Conservation (phyloP, 2,888 invertebrate genomes). For the Augochlorella aurata region DNA sequence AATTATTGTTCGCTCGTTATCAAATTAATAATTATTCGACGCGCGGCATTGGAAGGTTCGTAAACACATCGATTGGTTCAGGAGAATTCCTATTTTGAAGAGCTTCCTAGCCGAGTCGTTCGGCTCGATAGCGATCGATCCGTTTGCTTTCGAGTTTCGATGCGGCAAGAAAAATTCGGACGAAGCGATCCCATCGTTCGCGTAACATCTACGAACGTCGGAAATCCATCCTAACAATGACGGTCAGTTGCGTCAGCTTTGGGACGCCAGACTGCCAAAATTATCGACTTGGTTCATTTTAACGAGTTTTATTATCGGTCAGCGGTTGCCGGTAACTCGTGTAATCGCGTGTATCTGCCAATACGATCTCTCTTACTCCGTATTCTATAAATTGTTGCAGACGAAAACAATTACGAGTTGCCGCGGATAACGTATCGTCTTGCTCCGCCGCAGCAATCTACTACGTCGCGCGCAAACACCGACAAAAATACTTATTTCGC, state of each 20-base stretch:
- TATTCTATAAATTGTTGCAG: neutral
- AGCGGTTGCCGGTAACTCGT: slow-evolving; percentile 27
- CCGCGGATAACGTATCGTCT: neutral
- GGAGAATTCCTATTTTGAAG: neutral
- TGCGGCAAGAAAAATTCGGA: neutral
- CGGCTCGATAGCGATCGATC: neutral
- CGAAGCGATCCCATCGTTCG: neutral
- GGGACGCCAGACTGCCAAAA: neutral
- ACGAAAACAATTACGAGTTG: neutral
- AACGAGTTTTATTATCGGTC: slow-evolving; percentile 26
- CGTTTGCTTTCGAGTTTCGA: neutral
- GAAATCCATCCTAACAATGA: neutral
- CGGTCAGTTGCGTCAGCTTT: slow-evolving; percentile 13
- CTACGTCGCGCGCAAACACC: neutral
- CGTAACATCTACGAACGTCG: neutral
- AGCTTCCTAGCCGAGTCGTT: neutral
- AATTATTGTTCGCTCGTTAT: no score
- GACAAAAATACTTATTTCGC: neutral
- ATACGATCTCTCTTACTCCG: slow-evolving; percentile 11
- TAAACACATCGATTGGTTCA: neutral
- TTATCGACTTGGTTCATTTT: slow-evolving; percentile 26
- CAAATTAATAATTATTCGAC: neutral
- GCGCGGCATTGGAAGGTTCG: neutral
- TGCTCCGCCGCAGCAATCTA: no score
- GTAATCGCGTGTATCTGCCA: slow-evolving; percentile 19